Evolutionary conservation across 2,113 vertebrate genomes (phyloP), one percentile per base, ranked within the genome.

Genomic region (Alouatta palliata): DNA sequence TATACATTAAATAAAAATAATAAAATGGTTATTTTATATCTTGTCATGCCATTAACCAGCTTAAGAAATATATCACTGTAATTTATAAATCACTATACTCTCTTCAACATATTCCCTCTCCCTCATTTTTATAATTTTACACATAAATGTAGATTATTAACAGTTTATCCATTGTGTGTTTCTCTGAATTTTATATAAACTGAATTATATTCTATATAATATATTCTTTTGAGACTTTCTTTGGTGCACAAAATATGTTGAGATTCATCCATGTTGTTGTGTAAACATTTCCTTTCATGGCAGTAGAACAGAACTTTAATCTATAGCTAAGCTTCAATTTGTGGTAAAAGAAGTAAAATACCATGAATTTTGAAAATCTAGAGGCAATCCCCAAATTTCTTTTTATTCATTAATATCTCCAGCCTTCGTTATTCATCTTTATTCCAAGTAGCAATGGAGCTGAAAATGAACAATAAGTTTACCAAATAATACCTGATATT

Each of bases 151-250:
- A 23, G 56, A 40, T 79, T 47, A 70, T 21, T 68, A 95, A 58
- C 13, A 49, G 3, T 47, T 52, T 61, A 21, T 77, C 32, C 49
- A 1, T 45, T 86, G 10, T 19, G 4, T 43, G 61, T 80, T 82
- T 97, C 73, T 40, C 76, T 75, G 54, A 85, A 40, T 80, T 92
- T 95, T 95, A 83, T 37, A 47, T 87, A 94, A 61, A 58, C 66
- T 45, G 12, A 71, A 54, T 85, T 89, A 75, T 43, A 86, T 45
- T 68, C 64, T 43, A 5, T 37, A 17, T 87, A 43, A 5, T 43
- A 17, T 87, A 37, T 71, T 87, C 52, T 91, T 89, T 66, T 56
- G 71, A 95, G 27, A 79, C 37, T 90, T 83, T 56, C n/a, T 47
- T 94, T 92, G 80, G 40, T 82, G 23, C 61, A 83, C n/a, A 68